Evolutionary conservation across 2,888 invertebrate species (phyloP).

Genomic region (Cataglyphis rosenhaueri): DNA sequence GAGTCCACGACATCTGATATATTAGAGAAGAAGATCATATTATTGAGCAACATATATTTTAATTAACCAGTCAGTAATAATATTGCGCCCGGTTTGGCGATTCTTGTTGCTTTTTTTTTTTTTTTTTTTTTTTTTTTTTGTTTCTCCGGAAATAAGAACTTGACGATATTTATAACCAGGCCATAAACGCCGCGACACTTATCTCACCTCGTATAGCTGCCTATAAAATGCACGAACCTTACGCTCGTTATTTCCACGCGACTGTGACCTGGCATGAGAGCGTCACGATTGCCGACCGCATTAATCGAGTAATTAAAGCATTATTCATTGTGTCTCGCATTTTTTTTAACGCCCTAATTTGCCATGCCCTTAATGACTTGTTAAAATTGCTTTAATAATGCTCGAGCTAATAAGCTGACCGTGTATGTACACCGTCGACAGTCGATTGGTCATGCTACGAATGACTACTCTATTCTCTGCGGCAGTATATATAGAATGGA

Average conservation of each 20-base stretch:
- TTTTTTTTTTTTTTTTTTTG: neutral
- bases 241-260: conserved; percentile 16
- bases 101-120: neutral
- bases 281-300: conserved; percentile 27
- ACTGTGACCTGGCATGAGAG: neutral
- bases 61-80: conserved; percentile 25
- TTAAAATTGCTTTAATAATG: conserved; percentile 52
- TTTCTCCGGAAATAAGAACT: neutral
- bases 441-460: conserved; percentile 66
- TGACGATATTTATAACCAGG: conserved; percentile 7
- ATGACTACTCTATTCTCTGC: conserved; percentile 65
- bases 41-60: neutral
- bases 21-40: neutral
- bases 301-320: conserved; percentile 45
- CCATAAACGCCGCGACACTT: neutral
- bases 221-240: conserved; percentile 17
- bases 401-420: conserved; percentile 42
- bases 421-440: conserved; percentile 61
- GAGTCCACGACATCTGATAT: neutral
- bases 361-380: conserved; percentile 49
- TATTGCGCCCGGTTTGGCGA: neutral
- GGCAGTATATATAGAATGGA: conserved; percentile 53
- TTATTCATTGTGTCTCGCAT: conserved; percentile 40
- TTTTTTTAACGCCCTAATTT: conserved; percentile 38
- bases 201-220: conserved; percentile 10